These are phyloP conservation scores for Drosophila buzzatii DNA, from an alignment of 2,888 invertebrate genomes.

Conservation along the genomic window DNA sequence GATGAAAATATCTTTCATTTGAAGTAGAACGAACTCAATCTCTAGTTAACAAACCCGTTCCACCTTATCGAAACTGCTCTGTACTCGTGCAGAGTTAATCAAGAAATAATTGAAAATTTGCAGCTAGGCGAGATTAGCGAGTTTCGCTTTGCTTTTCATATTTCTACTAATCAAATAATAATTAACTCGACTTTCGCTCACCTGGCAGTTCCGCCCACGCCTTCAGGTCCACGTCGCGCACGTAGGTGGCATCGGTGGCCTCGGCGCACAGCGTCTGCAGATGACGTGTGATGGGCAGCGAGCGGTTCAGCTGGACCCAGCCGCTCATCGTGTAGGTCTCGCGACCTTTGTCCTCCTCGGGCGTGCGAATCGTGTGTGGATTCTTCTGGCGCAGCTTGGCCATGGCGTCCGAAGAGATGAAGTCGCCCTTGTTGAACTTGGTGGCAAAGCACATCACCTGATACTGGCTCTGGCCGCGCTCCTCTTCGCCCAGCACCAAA, in stretches of 20 bases:
- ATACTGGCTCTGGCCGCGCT: conserved; percentile 94
- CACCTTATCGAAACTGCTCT: not conserved
- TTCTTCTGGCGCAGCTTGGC: conserved; percentile 96
- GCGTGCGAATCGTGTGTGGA: conserved; percentile 93
- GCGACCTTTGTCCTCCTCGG: conserved; percentile 95
- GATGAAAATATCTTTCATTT: not conserved
- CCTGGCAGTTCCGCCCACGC: conserved; percentile 92
- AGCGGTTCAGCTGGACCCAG: conserved; percentile 90
- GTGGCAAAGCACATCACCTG: conserved; percentile 97
- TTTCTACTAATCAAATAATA: conserved; percentile 6
- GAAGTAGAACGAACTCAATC: too few species aligned
- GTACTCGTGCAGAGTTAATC: not conserved
- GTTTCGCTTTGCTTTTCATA: conserved; percentile 1
- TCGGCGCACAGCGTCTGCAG: conserved; percentile 91
- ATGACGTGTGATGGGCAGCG: conserved; percentile 90
- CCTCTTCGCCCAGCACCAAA: conserved; percentile 95
- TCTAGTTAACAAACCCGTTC: not conserved
- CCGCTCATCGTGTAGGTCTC: conserved; percentile 94
- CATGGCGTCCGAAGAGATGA: conserved; percentile 98
- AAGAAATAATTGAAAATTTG: conserved; percentile 1
- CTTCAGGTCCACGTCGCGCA: conserved; percentile 91
- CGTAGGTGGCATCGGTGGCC: conserved; percentile 91
- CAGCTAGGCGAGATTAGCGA: not conserved
- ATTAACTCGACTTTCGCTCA: conserved; percentile 85
- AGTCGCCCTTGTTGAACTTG: conserved; percentile 95